A percentile compares a stretch with the other conserved stretches of the same genome.
Conservation (phyloP, 2,888 invertebrate genomes). For the Plebejus anna region DNA sequence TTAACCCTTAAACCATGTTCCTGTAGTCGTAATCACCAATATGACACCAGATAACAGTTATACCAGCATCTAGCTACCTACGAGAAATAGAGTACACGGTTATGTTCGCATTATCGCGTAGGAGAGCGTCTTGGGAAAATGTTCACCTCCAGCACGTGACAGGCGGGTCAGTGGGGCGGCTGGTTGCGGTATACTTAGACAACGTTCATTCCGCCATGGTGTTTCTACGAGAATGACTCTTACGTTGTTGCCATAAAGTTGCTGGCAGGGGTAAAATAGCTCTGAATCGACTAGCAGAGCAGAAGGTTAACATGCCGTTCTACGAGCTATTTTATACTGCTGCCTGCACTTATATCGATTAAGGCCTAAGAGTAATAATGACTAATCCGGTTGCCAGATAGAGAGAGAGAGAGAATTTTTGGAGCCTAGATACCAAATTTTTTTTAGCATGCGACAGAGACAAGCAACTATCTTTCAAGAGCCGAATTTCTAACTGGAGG, state of each 20-base stretch:
- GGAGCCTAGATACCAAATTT: no score
- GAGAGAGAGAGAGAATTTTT: no score
- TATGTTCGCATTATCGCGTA: background rate
- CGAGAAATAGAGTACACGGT: constrained; percentile 14
- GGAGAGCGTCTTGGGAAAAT: constrained; percentile 3
- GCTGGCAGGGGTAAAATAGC: background rate
- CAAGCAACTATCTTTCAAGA: no score
- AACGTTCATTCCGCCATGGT: background rate
- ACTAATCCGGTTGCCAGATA: no score
- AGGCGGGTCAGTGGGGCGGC: constrained; percentile 9
- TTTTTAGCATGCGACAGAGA: no score
- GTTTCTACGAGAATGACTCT: background rate
- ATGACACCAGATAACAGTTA: background rate
- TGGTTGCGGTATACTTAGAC: background rate
- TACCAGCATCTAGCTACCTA: background rate
- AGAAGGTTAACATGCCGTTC: constrained; percentile 4
- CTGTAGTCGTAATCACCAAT: background rate
- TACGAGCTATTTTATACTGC: background rate
- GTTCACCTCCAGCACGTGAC: constrained; percentile 10
- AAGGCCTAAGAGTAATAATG: background rate
- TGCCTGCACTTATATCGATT: background rate
- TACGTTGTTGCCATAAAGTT: background rate
- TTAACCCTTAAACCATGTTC: background rate
- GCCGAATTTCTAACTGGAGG: no score
- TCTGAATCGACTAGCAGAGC: background rate